These are phyloP conservation scores for Eulithis testata DNA, from an alignment of 2,888 invertebrate genomes.

Conservation along the genomic window DNA sequence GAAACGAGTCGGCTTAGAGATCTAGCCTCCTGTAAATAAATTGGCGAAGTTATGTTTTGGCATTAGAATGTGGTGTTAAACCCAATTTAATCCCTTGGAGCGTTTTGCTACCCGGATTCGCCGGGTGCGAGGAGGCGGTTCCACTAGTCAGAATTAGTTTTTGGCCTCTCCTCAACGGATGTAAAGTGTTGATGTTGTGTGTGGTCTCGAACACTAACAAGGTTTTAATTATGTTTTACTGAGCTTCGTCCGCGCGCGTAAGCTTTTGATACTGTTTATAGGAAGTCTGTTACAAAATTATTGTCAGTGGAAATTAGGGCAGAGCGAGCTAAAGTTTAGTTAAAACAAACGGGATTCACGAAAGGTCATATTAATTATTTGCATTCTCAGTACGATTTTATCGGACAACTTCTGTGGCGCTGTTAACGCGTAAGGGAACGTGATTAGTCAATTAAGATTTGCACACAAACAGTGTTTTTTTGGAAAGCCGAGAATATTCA, in stretches of 20 bases:
- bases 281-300: constrained; percentile 51
- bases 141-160: constrained; percentile 68
- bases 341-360: constrained; percentile 11
- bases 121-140: constrained; percentile 40
- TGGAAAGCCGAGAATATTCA: too few relatives aligned
- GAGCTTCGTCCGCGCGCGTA: constrained; percentile 56
- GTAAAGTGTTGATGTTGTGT: constrained; percentile 67
- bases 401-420: background rate
- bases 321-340: constrained; percentile 14
- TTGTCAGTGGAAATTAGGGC: constrained; percentile 43
- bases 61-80: constrained; percentile 56
- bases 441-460: too few relatives aligned
- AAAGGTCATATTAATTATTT: constrained; percentile 13
- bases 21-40: constrained; percentile 27
- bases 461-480: too few relatives aligned
- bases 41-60: constrained; percentile 41
- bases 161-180: constrained; percentile 63
- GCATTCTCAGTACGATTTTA: background rate
- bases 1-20: constrained; percentile 10
- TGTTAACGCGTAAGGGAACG: background rate
- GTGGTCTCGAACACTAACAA: constrained; percentile 64
- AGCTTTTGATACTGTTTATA: constrained; percentile 59
- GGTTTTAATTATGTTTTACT: constrained; percentile 71
- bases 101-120: constrained; percentile 52
- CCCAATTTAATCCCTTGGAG: constrained; percentile 57